A percentile compares a stretch with the other conserved stretches of the same genome.
These are phyloP conservation scores for Clarias gariepinus DNA, from an alignment of 2,113 vertebrate genomes.

Conservation along the genomic window DNA sequence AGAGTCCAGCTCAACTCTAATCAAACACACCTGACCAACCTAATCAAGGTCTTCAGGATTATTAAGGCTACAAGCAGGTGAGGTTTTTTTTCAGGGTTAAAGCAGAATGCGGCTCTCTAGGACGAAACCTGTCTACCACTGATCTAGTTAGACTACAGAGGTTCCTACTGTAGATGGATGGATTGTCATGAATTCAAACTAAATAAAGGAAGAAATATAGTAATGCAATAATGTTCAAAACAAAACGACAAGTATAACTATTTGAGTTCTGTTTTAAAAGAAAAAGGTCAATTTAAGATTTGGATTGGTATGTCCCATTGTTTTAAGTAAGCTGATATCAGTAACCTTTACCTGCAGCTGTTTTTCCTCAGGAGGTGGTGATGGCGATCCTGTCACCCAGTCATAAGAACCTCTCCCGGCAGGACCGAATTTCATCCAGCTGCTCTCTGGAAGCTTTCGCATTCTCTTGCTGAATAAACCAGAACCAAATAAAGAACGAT, in stretches of 20 bases:
- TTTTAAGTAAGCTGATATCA: background rate
- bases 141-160: too few relatives aligned
- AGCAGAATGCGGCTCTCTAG: too few relatives aligned
- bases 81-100: too few relatives aligned
- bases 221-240: background rate
- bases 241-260: background rate
- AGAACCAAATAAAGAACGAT: background rate
- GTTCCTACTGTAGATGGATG: too few relatives aligned
- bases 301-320: background rate
- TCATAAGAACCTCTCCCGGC: constrained; percentile 84
- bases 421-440: constrained; percentile 86
- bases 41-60: too few relatives aligned
- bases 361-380: constrained; percentile 71
- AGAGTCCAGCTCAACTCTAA: too few relatives aligned
- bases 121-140: too few relatives aligned
- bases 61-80: too few relatives aligned
- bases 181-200: background rate
- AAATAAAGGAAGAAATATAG: background rate
- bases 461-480: constrained; percentile 62
- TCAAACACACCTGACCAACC: too few relatives aligned
- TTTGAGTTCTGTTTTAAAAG: background rate
- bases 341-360: constrained; percentile 79
- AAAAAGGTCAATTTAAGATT: background rate
- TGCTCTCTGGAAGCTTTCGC: constrained; percentile 80
- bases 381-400: constrained; percentile 81